Evolutionary conservation across 1,140 invertebrate species (phyloP).

Genomic region (Globodera rostochiensis): DNA sequence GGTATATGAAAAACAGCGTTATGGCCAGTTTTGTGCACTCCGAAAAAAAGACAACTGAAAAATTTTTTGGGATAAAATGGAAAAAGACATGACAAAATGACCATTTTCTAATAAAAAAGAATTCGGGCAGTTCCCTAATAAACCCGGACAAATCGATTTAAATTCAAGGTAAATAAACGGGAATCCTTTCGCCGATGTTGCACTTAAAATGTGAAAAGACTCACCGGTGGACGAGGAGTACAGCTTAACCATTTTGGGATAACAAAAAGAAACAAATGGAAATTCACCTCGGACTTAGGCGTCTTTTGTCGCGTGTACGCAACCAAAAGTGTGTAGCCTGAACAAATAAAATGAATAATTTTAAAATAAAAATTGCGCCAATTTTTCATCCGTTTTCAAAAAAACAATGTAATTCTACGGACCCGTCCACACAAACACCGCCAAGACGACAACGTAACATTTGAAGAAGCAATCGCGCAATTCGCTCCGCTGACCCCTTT

Average conservation of each 20-base stretch:
- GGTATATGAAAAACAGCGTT: constrained; percentile 52
- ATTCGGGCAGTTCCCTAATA: too few relatives aligned
- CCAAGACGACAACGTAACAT: constrained; percentile 16
- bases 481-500: not conserved
- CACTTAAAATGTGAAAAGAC: not conserved
- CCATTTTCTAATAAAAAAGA: too few relatives aligned
- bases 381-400: not conserved
- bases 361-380: too few relatives aligned
- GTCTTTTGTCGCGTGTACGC: constrained; percentile 25
- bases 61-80: not conserved
- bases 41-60: constrained; percentile 57
- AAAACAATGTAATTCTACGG: not conserved
- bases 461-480: constrained; percentile 13
- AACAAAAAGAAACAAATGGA: not conserved
- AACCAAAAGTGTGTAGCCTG: constrained; percentile 21
- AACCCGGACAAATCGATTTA: not conserved
- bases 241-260: not conserved
- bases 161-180: too few relatives aligned
- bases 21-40: constrained; percentile 56
- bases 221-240: constrained; percentile 30
- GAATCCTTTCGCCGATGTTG: too few relatives aligned
- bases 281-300: not conserved
- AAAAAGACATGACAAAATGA: not conserved
- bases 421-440: constrained; percentile 30
- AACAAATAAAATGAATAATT: not conserved